Percentiles rank a stretch among this genome's conserved stretches.
Evolutionary conservation across 2,797 vertebrate genomes (phyloP).

Genomic region (Hirundo rustica): DNA sequence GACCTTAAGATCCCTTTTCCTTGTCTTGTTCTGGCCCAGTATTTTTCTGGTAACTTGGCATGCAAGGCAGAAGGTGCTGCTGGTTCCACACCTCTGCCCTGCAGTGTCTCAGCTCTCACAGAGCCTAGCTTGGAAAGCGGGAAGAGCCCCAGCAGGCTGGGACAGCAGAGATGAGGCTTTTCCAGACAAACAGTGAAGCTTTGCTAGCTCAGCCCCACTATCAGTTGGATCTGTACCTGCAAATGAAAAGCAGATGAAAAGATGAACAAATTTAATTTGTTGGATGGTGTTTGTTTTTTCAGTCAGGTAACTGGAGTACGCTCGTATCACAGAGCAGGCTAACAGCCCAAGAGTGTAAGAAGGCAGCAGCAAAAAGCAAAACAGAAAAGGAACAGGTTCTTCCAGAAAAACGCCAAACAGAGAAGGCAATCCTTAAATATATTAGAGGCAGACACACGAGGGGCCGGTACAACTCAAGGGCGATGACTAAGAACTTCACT

Average conservation of each 20-base stretch:
- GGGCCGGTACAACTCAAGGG: not conserved
- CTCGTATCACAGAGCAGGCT: not conserved
- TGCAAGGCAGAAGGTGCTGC: not conserved
- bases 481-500: not conserved
- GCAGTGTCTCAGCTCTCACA: not conserved
- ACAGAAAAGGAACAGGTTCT: not conserved
- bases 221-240: not conserved
- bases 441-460: not conserved
- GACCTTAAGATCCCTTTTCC: not conserved
- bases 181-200: not conserved
- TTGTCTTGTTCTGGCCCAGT: not conserved
- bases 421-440: not conserved
- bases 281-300: not conserved
- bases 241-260: slow-evolving; percentile 27
- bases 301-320: not conserved
- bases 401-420: not conserved
- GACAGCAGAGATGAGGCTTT: not conserved
- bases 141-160: not conserved
- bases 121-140: not conserved
- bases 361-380: not conserved
- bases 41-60: not conserved
- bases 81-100: not conserved
- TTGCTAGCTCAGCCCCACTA: not conserved
- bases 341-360: not conserved
- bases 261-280: not conserved